Base-by-base conservation (phyloP, 2,888 invertebrate species). In the Ectobius pallidus region DNA sequence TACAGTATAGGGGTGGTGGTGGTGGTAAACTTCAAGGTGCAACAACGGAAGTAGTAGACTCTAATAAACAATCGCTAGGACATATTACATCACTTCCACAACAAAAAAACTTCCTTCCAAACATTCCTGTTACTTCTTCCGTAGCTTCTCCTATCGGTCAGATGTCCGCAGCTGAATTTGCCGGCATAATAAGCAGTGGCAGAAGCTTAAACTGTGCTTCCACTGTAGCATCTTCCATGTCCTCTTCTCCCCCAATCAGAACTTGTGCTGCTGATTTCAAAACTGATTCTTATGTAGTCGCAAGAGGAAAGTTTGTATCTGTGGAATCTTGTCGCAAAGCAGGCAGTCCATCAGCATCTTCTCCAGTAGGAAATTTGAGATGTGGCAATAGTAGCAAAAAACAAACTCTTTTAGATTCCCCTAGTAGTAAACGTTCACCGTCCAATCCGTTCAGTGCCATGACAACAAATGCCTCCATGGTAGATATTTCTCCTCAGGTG, bases 221-320 rank as follows among this genome's bases (percentile, higher is more conserved):
- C 42, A 22, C n/a, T 46, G 7, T 30, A 27, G 65, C 30, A n/a
- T 46, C 65, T 7, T 22, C 65, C 11, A 11, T 65, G 14, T 22
- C 27, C 25, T 46, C 44, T n/a, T 9, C 46, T 7, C 44, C 65
- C 7, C 27, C 46, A 16, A 34, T 9, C 20, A 58, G 49, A 18
- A 49, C 49, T 20, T 55, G 73, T 63, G 63, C 70, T 61, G 67
- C 70, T 30, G 52, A 44, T 2, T 18, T 65, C 18, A n/a, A n/a
- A n/a, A n/a, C n/a, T n/a, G n/a, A 44, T 65, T 25, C 65, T 65
- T 65, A 44, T 77, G 84, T 84, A 74, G 82, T 84, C 78, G 83
- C 88, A 34, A 86, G 88, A 76, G 87, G 89, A 61, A 86, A 89
- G 77, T 85, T 88, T 55, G 87, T 87, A n/a, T n/a, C n/a, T 30